phyloP scores from a whole-genome alignment of 2,113 vertebrate genomes.

The Burhinus bistriatus region DNA sequence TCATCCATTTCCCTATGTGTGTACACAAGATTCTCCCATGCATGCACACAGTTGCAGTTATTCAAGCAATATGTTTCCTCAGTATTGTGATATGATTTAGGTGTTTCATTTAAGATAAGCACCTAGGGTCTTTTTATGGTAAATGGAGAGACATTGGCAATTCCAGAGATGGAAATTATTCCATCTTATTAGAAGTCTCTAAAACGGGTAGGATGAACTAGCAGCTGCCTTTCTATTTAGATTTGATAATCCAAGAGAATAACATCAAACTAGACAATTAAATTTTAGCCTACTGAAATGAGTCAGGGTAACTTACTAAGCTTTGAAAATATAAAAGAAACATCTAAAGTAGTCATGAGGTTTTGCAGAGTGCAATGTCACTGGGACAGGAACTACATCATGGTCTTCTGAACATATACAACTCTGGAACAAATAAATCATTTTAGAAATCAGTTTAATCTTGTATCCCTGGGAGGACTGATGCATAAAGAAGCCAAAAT shows the following conservation, averaged over 20 bases:
- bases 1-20: not conserved
- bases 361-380: not conserved
- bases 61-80: not conserved
- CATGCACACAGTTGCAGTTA: not conserved
- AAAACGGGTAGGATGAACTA: not conserved
- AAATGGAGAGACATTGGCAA: not conserved
- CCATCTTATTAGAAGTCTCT: not conserved
- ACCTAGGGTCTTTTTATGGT: not conserved
- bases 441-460: not conserved
- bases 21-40: not conserved
- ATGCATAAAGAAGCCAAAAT: not conserved
- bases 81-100: not conserved
- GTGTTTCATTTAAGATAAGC: not conserved
- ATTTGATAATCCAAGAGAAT: not conserved
- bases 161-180: not conserved
- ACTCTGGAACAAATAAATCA: not conserved
- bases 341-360: not conserved
- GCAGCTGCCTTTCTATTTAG: not conserved
- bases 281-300: not conserved
- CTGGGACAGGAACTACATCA: not conserved
- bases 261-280: not conserved
- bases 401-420: not conserved
- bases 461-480: not conserved
- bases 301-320: not conserved
- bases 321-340: not conserved